phyloP scores from a whole-genome alignment of 2,797 vertebrate species.

The Chelmon rostratus region DNA sequence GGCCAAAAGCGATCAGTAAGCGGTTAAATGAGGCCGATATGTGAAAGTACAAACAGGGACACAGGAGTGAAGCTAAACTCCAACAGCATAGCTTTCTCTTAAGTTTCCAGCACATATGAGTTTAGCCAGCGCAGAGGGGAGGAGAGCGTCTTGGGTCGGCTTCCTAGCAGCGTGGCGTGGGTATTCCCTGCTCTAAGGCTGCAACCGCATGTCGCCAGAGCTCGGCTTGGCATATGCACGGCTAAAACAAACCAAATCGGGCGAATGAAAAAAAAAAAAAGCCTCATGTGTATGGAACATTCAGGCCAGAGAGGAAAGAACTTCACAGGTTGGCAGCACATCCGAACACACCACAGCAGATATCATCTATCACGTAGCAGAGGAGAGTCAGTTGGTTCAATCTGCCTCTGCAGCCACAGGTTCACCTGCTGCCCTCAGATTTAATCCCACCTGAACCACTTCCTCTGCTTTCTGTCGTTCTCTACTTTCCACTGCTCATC shows the following conservation, averaged over 20 bases:
- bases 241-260: background rate
- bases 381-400: constrained; percentile 19
- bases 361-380: constrained; percentile 41
- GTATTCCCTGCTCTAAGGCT: background rate
- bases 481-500: constrained; percentile 4
- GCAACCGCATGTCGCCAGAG: background rate
- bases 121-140: background rate
- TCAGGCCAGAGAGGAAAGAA: background rate
- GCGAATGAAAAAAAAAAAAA: background rate
- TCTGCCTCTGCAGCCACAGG: constrained; percentile 19
- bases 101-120: background rate
- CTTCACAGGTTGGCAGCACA: background rate
- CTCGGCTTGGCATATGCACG: background rate
- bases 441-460: constrained; percentile 28
- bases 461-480: constrained; percentile 7
- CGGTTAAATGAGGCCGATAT: background rate
- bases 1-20: background rate
- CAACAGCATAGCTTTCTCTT: no score
- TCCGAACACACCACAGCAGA: constrained; percentile 14
- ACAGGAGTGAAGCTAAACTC: background rate
- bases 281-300: background rate
- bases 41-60: background rate
- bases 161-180: background rate
- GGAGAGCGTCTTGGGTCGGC: background rate
- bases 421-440: constrained; percentile 44